phyloP scores from a whole-genome alignment of 1,140 invertebrate genomes.

The Drosophila neocordata region DNA sequence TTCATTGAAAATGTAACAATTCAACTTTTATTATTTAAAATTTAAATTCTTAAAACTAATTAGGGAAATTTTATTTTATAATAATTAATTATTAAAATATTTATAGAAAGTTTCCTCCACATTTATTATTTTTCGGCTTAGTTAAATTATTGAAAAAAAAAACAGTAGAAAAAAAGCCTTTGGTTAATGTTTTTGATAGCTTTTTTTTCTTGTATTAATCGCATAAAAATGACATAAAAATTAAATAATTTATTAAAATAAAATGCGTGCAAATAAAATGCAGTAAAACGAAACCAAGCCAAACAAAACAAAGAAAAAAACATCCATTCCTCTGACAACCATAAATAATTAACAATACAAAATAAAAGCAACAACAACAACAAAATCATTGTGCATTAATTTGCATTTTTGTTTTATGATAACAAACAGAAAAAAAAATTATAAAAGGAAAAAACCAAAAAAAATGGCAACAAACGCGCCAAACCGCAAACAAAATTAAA shows the following conservation, averaged over 20 bases:
- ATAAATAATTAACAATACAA: conserved; percentile 75
- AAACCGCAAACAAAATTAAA: conserved; percentile 72
- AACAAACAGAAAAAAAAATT: conserved; percentile 43
- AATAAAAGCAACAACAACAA: conserved; percentile 42
- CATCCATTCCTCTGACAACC: conserved; percentile 54
- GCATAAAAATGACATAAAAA: conserved; percentile 34
- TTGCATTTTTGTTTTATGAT: conserved; percentile 76
- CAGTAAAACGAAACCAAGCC: conserved; percentile 33
- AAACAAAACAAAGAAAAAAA: conserved; percentile 41
- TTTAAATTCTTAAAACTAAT: too few relatives aligned
- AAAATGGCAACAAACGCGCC: conserved; percentile 50
- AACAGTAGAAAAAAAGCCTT: conserved; percentile 8
- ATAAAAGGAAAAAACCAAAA: conserved; percentile 17
- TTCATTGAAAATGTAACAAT: too few relatives aligned
- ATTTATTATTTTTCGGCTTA: not conserved
- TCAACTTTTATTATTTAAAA: too few relatives aligned
- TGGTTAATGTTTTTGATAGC: conserved; percentile 20
- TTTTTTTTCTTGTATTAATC: conserved; percentile 44
- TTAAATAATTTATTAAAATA: conserved; percentile 74
- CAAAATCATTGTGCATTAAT: conserved; percentile 67
- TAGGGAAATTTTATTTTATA: too few relatives aligned
- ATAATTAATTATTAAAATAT: too few relatives aligned
- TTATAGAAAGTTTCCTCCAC: too few relatives aligned
- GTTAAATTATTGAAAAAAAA: conserved; percentile 20
- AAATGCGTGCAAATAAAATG: conserved; percentile 58